Evolutionary conservation across 2,797 vertebrate genomes (phyloP).

Genomic region (Prionace glauca): DNA sequence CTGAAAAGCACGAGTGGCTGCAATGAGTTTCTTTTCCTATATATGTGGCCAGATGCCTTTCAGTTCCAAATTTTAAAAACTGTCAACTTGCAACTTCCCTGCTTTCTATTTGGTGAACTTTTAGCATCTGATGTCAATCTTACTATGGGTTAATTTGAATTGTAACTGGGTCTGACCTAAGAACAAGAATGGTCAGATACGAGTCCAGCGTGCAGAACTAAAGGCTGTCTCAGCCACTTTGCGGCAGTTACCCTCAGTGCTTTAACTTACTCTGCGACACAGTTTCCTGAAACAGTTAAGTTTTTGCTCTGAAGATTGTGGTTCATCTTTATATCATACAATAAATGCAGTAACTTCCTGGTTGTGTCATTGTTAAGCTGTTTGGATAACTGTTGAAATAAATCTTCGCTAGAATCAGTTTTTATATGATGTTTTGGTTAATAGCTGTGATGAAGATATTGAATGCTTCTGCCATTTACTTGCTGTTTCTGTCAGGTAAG

Average conservation of each 20-base stretch:
- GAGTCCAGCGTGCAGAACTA: background rate
- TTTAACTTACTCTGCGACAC: background rate
- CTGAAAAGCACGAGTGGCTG: background rate
- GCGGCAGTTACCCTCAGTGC: background rate
- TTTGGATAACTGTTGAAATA: background rate
- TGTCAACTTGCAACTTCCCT: background rate
- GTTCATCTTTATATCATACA: background rate
- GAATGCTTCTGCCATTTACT: background rate
- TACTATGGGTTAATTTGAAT: background rate
- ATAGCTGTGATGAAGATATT: background rate
- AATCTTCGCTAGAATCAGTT: background rate
- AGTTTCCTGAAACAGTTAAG: background rate
- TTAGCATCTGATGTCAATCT: background rate
- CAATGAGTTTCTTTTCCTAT: background rate
- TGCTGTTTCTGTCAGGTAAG: background rate
- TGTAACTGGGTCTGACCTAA: background rate
- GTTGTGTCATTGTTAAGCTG: background rate
- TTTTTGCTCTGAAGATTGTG: background rate
- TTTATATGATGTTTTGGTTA: background rate
- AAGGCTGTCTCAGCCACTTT: background rate
- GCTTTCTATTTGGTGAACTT: background rate
- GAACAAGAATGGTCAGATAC: background rate
- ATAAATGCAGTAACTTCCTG: constrained; percentile 2
- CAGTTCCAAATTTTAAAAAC: background rate
- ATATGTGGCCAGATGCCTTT: background rate